Evolutionary conservation across 2,888 invertebrate genomes (phyloP).

Genomic region (Sipha maydis): DNA sequence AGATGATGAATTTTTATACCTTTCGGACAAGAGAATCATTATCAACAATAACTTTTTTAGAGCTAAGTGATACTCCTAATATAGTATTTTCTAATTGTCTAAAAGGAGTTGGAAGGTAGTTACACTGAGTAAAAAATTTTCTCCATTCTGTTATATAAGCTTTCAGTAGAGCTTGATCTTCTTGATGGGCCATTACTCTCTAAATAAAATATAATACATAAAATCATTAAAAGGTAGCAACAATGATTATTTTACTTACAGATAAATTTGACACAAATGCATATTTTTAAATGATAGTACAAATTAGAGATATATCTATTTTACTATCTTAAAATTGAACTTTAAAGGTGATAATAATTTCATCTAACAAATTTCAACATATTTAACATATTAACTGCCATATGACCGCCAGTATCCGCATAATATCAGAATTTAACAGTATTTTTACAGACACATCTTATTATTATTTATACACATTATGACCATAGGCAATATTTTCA

Average conservation of each 20-base stretch:
- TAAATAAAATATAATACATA: constrained; percentile 64
- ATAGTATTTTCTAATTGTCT: constrained; percentile 89
- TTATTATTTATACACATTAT: too few relatives aligned
- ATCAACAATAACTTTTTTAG: constrained; percentile 72
- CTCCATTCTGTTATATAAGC: constrained; percentile 99
- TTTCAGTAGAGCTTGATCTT: constrained; percentile 93
- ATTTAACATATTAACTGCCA: too few relatives aligned
- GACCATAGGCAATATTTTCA: too few relatives aligned
- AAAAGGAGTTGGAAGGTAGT: constrained; percentile 96
- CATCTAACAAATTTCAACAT: too few relatives aligned
- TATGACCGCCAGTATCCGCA: too few relatives aligned
- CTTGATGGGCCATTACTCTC: constrained; percentile 88
- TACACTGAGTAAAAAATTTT: constrained; percentile 97
- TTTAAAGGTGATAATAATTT: too few relatives aligned
- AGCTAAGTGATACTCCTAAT: constrained; percentile 71
- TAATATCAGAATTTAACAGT: too few relatives aligned
- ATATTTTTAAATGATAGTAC: too few relatives aligned
- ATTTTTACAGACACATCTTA: too few relatives aligned
- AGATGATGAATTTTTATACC: constrained; percentile 67
- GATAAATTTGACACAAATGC: too few relatives aligned
- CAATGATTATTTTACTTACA: too few relatives aligned
- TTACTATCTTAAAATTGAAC: too few relatives aligned
- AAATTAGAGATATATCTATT: background rate
- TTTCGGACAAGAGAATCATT: constrained; percentile 92
- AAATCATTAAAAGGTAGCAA: background rate